Evolutionary conservation across 30 jellyfish, hydroid and myxozoan species (phyloP).

Genomic region (Hydra vulgaris): DNA sequence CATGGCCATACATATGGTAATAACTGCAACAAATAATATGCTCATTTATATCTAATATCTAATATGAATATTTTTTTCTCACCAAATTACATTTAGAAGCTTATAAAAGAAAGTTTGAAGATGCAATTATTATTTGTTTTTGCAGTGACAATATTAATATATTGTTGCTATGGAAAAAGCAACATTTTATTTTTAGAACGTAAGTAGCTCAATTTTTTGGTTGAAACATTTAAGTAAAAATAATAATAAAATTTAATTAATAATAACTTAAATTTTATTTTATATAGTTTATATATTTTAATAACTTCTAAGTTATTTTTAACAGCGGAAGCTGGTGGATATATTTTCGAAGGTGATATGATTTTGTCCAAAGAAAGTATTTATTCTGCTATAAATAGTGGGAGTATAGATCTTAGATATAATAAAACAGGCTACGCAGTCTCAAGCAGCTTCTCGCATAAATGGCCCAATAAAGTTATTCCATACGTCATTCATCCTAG

Average conservation of each 20-base stretch:
- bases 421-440: slow-evolving; percentile 32
- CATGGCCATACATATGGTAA: too few species aligned
- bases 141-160: neutral
- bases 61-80: too few species aligned
- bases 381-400: slow-evolving; percentile 51
- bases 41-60: too few species aligned
- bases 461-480: slow-evolving; percentile 74
- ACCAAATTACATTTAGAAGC: too few species aligned
- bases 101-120: neutral
- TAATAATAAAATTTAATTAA: too few species aligned
- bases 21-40: too few species aligned
- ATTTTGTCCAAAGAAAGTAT: slow-evolving; percentile 49
- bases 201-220: neutral
- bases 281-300: neutral
- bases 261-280: neutral
- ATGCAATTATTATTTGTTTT: neutral
- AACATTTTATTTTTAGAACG: neutral
- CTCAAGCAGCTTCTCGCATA: slow-evolving; percentile 19
- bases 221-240: too few species aligned
- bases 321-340: slow-evolving; percentile 52
- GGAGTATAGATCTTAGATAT: slow-evolving; percentile 36
- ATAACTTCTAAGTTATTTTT: neutral
- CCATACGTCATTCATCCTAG: slow-evolving; percentile 54
- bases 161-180: neutral
- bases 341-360: slow-evolving; percentile 88